Evolutionary conservation across 2,797 vertebrate species (phyloP).

Genomic region (Cephalopachus bancanus): DNA sequence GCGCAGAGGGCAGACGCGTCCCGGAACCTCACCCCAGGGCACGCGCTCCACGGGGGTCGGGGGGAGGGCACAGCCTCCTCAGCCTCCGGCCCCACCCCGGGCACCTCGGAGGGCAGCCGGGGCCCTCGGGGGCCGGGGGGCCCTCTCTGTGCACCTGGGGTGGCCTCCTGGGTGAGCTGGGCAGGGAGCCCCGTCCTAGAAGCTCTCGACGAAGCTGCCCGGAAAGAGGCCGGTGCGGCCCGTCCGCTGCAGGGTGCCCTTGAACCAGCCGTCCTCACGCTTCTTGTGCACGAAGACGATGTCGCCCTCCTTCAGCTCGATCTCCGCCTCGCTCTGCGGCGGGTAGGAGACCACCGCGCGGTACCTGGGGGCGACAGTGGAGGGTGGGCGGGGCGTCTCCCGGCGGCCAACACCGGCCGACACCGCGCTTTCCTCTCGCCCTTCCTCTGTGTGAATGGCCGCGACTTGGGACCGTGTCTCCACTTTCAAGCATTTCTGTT

Average conservation of each 20-base stretch:
- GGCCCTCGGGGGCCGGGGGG: slow-evolving; percentile 84
- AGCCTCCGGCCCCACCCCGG: slow-evolving; percentile 66
- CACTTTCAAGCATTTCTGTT: not conserved
- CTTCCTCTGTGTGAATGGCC: not conserved
- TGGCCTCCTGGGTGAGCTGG: slow-evolving; percentile 18
- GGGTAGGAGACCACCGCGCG: slow-evolving; percentile 92
- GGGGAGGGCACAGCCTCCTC: slow-evolving; percentile 86
- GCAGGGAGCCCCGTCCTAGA: slow-evolving; percentile 83
- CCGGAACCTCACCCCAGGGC: slow-evolving; percentile 68
- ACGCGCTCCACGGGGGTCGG: slow-evolving; percentile 83
- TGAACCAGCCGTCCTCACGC: slow-evolving; percentile 92
- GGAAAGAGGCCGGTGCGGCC: slow-evolving; percentile 92
- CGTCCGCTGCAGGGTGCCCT: slow-evolving; percentile 91
- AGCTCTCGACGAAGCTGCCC: slow-evolving; percentile 93
- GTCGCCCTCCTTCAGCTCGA: slow-evolving; percentile 92
- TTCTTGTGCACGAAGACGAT: slow-evolving; percentile 93
- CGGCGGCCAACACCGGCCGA: too few relatives aligned
- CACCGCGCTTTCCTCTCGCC: not conserved
- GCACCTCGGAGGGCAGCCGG: slow-evolving; percentile 86
- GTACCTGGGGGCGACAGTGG: slow-evolving; percentile 85
- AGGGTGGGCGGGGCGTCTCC: not conserved
- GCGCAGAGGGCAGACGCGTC: slow-evolving; percentile 73
- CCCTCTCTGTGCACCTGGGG: slow-evolving; percentile 85
- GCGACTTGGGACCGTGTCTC: not conserved
- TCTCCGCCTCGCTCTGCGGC: slow-evolving; percentile 91